These are phyloP conservation scores for Micromussa lordhowensis DNA, from an alignment of 92 coral and sea anemone species.

Conservation along the genomic window DNA sequence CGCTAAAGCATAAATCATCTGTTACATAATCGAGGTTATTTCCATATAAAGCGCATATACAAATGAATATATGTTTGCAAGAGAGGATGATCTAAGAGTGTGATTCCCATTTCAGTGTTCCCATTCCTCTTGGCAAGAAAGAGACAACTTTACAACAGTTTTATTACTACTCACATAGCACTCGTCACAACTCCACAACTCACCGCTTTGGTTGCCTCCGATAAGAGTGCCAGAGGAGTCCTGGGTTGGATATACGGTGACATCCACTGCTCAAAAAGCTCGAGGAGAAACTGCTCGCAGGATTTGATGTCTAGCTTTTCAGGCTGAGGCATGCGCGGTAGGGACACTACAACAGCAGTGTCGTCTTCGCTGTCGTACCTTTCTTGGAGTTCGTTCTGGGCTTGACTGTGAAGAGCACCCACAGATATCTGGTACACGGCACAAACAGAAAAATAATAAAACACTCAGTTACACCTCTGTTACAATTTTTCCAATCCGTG, in stretches of 20 bases:
- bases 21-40: neutral
- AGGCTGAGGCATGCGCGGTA: slow-evolving; percentile 85
- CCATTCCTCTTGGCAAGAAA: neutral
- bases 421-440: slow-evolving; percentile 76
- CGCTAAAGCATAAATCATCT: no score
- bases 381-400: slow-evolving; percentile 85
- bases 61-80: no score
- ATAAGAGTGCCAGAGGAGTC: slow-evolving; percentile 92
- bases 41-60: no score
- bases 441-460: neutral
- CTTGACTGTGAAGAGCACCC: slow-evolving; percentile 83
- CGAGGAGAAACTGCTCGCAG: slow-evolving; percentile 95
- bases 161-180: neutral
- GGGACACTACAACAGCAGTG: slow-evolving; percentile 69
- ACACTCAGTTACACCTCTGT: neutral
- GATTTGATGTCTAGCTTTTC: slow-evolving; percentile 96
- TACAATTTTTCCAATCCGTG: no score
- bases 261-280: slow-evolving; percentile 98
- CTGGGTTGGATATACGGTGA: slow-evolving; percentile 97
- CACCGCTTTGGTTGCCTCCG: slow-evolving; percentile 98
- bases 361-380: slow-evolving; percentile 85
- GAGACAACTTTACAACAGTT: neutral
- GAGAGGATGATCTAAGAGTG: no score
- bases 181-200: slow-evolving; percentile 30
- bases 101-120: no score